Conservation (phyloP, 2,888 invertebrate species). For the Amphipyra tragopoginis region DNA sequence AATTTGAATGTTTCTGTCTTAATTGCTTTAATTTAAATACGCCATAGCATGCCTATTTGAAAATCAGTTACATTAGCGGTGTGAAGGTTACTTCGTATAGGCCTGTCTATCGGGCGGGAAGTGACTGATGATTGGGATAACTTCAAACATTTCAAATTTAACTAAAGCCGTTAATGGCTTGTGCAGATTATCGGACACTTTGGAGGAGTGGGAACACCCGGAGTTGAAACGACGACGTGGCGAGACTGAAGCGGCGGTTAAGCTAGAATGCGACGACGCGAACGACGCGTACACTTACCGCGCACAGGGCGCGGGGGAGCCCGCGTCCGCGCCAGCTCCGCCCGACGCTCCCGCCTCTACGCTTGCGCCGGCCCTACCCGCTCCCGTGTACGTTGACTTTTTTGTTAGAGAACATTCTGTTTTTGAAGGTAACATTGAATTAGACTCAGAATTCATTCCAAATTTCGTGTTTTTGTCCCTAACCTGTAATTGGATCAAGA, state of each 20-base stretch:
- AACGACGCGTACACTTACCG: constrained; percentile 92
- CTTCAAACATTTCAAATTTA: constrained; percentile 20
- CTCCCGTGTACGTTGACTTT: constrained; percentile 70
- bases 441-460: constrained; percentile 37
- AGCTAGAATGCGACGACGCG: constrained; percentile 93
- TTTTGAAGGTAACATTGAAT: constrained; percentile 49
- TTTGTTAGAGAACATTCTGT: constrained; percentile 40
- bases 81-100: constrained; percentile 1
- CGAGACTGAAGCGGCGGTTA: constrained; percentile 91
- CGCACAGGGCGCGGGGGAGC: constrained; percentile 79
- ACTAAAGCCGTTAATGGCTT: constrained; percentile 67
- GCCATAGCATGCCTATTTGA: constrained; percentile 22
- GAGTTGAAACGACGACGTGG: constrained; percentile 88
- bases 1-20: not conserved
- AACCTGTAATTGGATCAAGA: constrained; percentile 25
- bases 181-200: constrained; percentile 85
- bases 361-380: constrained; percentile 64
- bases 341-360: constrained; percentile 55
- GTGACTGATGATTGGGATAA: constrained; percentile 5
- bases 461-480: constrained; percentile 26
- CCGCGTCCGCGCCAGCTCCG: constrained; percentile 61
- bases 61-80: constrained; percentile 6
- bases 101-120: not conserved
- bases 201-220: constrained; percentile 87
- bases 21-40: constrained; percentile 5